A percentile compares a stretch with the other conserved stretches of the same genome.
phyloP scores from a whole-genome alignment of 2,113 vertebrate species.

The Eptatretus burgeri region DNA sequence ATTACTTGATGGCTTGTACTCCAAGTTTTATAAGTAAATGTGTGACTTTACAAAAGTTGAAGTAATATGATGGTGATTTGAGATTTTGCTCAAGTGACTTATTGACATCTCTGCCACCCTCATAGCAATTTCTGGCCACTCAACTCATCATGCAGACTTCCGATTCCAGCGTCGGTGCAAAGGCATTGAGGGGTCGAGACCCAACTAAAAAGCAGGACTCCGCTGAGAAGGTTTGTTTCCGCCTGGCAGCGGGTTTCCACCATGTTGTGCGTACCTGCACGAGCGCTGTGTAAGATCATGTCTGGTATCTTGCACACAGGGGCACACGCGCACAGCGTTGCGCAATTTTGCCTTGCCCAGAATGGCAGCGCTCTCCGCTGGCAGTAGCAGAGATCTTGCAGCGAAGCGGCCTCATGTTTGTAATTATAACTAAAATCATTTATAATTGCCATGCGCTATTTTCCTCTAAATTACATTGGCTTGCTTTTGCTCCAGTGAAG shows the following conservation, averaged over 20 bases:
- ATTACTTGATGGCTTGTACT: background rate
- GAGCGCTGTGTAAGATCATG: background rate
- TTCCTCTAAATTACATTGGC: background rate
- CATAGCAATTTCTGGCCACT: slow-evolving; percentile 88
- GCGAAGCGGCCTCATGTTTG: slow-evolving; percentile 1
- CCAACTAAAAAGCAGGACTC: slow-evolving; percentile 78
- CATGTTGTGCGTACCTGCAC: background rate
- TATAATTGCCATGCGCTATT: background rate
- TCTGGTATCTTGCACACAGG: slow-evolving; percentile 4
- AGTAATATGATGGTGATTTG: too few relatives aligned
- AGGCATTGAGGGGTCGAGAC: slow-evolving; percentile 81
- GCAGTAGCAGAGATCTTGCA: background rate
- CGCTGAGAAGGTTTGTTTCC: slow-evolving; percentile 58
- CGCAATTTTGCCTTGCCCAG: slow-evolving; percentile 4
- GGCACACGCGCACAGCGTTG: background rate
- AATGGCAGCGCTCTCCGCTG: background rate
- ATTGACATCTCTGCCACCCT: slow-evolving; percentile 12
- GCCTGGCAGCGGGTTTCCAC: background rate
- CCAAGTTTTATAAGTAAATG: background rate
- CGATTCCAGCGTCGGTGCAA: slow-evolving; percentile 84
- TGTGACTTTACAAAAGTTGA: background rate
- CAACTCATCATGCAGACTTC: slow-evolving; percentile 99
- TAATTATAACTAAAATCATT: background rate
- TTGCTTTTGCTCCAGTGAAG: background rate
- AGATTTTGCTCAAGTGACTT: too few relatives aligned